Conservation (phyloP, 2,113 vertebrate genomes). For the Calidris pygmaea region DNA sequence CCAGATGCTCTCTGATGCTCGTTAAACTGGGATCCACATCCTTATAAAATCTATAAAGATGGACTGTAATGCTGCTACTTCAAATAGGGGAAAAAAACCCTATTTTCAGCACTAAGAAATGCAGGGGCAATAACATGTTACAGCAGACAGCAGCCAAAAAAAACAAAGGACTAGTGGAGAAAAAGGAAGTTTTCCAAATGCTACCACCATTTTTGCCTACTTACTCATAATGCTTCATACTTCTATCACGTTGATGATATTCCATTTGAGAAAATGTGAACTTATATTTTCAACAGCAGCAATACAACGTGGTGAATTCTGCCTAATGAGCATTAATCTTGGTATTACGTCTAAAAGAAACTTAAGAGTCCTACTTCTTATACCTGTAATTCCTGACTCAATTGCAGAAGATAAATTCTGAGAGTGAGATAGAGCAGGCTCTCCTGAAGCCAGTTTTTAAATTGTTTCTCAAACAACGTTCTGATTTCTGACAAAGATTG, state of each 20-base stretch:
- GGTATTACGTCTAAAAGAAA: not conserved
- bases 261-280: not conserved
- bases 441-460: not conserved
- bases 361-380: fast-evolving
- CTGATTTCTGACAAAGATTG: not conserved
- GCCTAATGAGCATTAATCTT: not conserved
- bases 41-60: conserved; percentile 33
- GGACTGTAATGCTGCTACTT: not conserved
- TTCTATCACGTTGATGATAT: not conserved
- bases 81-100: not conserved
- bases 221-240: not conserved
- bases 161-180: not conserved
- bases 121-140: not conserved
- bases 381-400: not conserved
- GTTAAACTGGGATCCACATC: conserved; percentile 45
- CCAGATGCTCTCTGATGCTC: conserved; percentile 55
- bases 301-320: not conserved
- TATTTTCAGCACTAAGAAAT: not conserved
- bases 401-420: not conserved
- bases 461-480: not conserved
- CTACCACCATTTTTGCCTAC: not conserved
- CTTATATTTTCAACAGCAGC: not conserved
- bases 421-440: not conserved
- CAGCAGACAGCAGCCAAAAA: not conserved
- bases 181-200: not conserved